phyloP scores from a whole-genome alignment of 2,113 vertebrate species.

The Muntiacus muntjak region DNA sequence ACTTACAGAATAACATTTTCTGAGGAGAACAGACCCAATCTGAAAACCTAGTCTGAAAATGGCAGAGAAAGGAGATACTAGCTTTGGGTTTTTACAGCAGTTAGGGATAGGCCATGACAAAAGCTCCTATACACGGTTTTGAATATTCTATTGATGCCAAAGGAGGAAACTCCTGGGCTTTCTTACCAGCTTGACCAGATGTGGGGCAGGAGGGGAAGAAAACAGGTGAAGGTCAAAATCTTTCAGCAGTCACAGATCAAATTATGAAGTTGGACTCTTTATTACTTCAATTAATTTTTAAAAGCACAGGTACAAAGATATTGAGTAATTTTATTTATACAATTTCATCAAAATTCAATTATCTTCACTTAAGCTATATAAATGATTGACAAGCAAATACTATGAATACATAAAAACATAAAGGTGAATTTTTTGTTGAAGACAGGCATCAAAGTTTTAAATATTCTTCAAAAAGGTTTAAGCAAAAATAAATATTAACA shows the following conservation, averaged over 20 bases:
- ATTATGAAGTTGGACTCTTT: slow-evolving; percentile 32
- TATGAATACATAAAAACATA: neutral
- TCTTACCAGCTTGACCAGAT: slow-evolving; percentile 1
- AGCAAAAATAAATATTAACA: slow-evolving; percentile 11
- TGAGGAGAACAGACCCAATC: neutral
- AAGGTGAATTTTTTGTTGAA: slow-evolving; percentile 28
- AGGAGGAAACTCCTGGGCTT: neutral
- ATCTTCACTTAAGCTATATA: slow-evolving; percentile 6
- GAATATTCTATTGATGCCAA: neutral
- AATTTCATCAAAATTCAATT: slow-evolving; percentile 49
- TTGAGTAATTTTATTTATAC: neutral
- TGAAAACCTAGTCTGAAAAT: neutral
- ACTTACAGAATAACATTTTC: neutral
- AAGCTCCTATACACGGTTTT: neutral
- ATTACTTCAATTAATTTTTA: slow-evolving; percentile 41
- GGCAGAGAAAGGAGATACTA: neutral
- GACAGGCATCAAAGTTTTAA: slow-evolving; percentile 37
- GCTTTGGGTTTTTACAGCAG: neutral
- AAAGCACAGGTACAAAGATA: slow-evolving; percentile 41
- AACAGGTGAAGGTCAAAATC: neutral
- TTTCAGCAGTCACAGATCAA: slow-evolving; percentile 14
- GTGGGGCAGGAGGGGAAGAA: neutral
- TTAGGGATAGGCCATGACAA: neutral
- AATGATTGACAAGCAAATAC: slow-evolving; percentile 19
- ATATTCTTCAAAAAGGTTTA: slow-evolving; percentile 27